Base-by-base conservation (phyloP, 2,113 vertebrate genomes). In the Holacanthus passer region DNA sequence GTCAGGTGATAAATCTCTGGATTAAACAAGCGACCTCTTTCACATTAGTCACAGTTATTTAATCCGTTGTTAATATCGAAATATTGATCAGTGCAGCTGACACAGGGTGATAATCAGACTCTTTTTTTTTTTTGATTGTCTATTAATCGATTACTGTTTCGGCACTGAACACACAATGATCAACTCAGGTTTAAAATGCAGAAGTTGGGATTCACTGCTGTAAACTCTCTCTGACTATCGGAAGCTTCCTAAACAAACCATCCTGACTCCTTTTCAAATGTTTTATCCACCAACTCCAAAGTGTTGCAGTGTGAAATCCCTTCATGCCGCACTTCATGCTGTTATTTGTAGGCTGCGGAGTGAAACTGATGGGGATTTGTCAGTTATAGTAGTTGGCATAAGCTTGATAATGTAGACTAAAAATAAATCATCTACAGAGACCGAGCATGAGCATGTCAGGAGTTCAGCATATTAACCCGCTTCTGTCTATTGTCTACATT, bases 401-500 rank as follows among this genome's bases (percentile, higher is more conserved):
- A 55, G 56, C 59, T 56, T n/a, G 13, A 32, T 52, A 53, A 79
- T 45, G 5, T 47, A 11, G 47, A 48, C 43, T 74, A 60, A 55
- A 83, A 83, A 78, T 79, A 74, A 83, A 72, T 47, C 35, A 55
- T 77, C 76, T 32, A 6, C 16, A 41, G 43, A 66, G 63, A 74
- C 41, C 1, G 37, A 84, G 47, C n/a, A 22, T 60, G 37, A 84
- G 47, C n/a, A 22, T 60, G 75, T 73, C 73, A 60, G 8, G 39
- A 59, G 50, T 79, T 82, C n/a, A 47, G 20, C 56, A 22, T 76
- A 58, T 87, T 52, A 64, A 47, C 35, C 63, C 43, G 65, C 37
- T 13, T 71, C 52, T 68, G 32, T 77, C 73, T 77, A 20, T 88
- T 90, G 72, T 90, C 76, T 29, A 45, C 24, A 11, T 79, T 77